Conservation (phyloP, 2,888 invertebrate genomes). For the Drosophila kuntzei region DNA sequence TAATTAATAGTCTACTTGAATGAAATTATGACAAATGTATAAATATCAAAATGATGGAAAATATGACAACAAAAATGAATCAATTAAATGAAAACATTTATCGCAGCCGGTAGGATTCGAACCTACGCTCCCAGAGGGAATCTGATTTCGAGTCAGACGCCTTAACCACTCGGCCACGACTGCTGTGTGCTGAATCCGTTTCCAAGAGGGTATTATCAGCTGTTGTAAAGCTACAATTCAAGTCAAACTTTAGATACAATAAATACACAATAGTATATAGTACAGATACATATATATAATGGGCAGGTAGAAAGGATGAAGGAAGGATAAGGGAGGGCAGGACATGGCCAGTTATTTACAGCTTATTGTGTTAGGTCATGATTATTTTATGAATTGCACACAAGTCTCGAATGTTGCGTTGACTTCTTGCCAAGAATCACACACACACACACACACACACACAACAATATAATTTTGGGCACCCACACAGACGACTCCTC, state of each 20-base stretch:
- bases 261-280: neutral
- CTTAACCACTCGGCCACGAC: constrained; percentile 86
- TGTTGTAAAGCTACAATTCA: neutral
- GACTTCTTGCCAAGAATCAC: constrained; percentile 47
- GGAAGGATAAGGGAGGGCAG: neutral
- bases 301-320: constrained; percentile 1
- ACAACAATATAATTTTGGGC: constrained; percentile 25
- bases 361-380: constrained; percentile 75
- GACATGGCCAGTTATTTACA: constrained; percentile 55
- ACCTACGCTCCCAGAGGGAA: constrained; percentile 86
- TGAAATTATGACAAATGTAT: no score
- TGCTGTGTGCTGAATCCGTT: constrained; percentile 63
- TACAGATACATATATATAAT: neutral
- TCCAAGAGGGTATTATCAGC: neutral
- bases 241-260: neutral
- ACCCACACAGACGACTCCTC: constrained; percentile 40
- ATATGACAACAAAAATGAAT: neutral
- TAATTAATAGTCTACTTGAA: no score
- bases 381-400: constrained; percentile 69
- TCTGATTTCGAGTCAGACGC: constrained; percentile 86
- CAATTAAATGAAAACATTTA: accelerated
- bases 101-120: constrained; percentile 86
- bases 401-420: constrained; percentile 52
- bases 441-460: constrained; percentile 20
- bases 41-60: neutral